These are phyloP conservation scores for Stegastes partitus DNA, from an alignment of 2,113 vertebrate genomes.

Conservation along the genomic window DNA sequence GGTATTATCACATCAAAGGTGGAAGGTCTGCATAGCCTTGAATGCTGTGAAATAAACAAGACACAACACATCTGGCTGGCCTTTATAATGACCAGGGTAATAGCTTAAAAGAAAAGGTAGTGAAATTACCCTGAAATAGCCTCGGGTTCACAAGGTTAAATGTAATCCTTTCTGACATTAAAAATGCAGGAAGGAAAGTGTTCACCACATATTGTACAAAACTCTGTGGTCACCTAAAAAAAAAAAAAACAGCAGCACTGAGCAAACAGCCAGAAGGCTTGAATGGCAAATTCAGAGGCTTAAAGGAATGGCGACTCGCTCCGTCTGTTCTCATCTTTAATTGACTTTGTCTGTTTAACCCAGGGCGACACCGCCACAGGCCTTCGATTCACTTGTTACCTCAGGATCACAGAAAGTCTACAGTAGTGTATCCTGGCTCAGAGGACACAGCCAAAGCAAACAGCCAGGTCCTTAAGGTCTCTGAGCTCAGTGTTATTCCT, in stretches of 20 bases:
- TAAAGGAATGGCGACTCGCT: constrained; percentile 47
- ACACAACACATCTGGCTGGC: too few species aligned
- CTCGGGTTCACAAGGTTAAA: not conserved
- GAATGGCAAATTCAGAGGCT: constrained; percentile 23
- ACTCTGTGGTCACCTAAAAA: not conserved
- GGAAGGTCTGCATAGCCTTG: too few species aligned
- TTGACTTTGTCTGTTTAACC: constrained; percentile 41
- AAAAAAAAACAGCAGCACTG: not conserved
- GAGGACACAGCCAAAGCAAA: constrained; percentile 68
- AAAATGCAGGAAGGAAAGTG: not conserved
- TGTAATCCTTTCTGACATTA: not conserved
- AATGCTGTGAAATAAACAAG: too few species aligned
- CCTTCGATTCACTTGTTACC: constrained; percentile 41
- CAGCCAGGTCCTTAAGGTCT: constrained; percentile 39
- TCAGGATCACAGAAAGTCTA: constrained; percentile 28
- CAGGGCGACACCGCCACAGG: constrained; percentile 14
- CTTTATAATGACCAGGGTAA: too few species aligned
- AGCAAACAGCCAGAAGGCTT: not conserved
- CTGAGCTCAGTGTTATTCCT: constrained; percentile 53
- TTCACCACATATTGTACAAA: not conserved
- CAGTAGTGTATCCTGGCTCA: constrained; percentile 14
- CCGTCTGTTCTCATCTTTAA: constrained; percentile 44
- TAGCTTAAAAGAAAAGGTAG: too few species aligned
- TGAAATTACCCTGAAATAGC: too few species aligned
- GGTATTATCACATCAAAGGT: too few species aligned